phyloP scores from a whole-genome alignment of 2,113 vertebrate genomes.

The Excalfactoria chinensis region DNA sequence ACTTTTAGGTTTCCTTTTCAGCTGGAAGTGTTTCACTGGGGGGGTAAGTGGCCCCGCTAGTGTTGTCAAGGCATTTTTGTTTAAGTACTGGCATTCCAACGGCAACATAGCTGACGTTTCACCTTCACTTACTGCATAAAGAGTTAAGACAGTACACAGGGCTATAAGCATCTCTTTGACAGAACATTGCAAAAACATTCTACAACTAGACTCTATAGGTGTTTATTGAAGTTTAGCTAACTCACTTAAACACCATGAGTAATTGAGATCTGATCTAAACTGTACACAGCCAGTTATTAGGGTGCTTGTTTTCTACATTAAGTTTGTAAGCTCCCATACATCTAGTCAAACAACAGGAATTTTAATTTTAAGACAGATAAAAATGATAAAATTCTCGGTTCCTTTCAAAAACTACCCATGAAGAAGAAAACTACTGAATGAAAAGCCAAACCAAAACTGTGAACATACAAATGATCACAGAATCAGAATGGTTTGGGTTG shows the following conservation, averaged over 20 bases:
- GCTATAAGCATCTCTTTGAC: not conserved
- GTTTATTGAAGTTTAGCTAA: not conserved
- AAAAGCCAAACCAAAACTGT: not conserved
- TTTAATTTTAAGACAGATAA: not conserved
- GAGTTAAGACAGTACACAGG: slow-evolving; percentile 14
- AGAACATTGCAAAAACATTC: slow-evolving; percentile 23
- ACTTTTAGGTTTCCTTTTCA: slow-evolving; percentile 97
- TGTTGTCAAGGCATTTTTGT: slow-evolving; percentile 94
- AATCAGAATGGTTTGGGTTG: too few species aligned
- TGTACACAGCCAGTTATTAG: not conserved
- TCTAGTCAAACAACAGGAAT: not conserved
- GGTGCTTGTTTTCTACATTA: not conserved
- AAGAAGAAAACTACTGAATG: not conserved
- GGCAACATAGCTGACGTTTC: slow-evolving; percentile 96
- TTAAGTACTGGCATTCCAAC: slow-evolving; percentile 96
- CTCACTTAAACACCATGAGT: not conserved
- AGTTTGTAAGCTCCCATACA: not conserved
- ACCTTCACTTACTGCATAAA: slow-evolving; percentile 88
- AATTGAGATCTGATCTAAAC: slow-evolving; percentile 1
- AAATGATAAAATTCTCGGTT: not conserved
- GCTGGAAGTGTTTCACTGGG: slow-evolving; percentile 96
- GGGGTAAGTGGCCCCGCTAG: slow-evolving; percentile 95
- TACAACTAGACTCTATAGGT: not conserved
- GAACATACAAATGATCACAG: not conserved
- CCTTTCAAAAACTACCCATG: not conserved